Conservation (phyloP, 2,888 invertebrate genomes). For the Lingula anatina region DNA sequence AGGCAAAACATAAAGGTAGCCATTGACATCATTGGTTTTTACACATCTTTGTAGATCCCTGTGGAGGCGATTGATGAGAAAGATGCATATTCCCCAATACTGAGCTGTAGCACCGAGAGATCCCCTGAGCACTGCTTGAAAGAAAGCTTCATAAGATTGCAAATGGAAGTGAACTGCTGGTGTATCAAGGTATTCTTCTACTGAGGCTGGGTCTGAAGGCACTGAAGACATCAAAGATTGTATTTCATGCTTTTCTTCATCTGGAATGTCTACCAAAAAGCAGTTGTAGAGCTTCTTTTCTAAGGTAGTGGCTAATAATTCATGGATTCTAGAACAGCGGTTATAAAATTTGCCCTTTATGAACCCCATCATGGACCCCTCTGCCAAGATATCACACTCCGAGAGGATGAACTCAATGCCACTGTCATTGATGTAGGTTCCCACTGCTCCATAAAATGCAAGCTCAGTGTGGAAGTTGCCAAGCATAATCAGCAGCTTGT, state of each 20-base stretch:
- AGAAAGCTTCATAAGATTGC: too few relatives aligned
- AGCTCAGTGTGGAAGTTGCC: too few relatives aligned
- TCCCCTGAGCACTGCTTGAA: too few relatives aligned
- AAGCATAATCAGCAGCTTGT: slow-evolving; percentile 8
- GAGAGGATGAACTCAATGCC: slow-evolving; percentile 7
- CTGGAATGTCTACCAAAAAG: background rate
- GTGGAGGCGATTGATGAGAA: slow-evolving; percentile 5
- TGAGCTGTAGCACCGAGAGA: too few relatives aligned
- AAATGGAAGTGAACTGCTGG: too few relatives aligned
- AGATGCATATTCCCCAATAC: slow-evolving; percentile 2
- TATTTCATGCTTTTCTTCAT: background rate
- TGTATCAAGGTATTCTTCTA: background rate
- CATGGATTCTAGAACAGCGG: slow-evolving; percentile 7
- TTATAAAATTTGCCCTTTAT: too few relatives aligned
- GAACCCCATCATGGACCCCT: slow-evolving; percentile 7
- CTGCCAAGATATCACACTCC: slow-evolving; percentile 9
- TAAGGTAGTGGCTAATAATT: slow-evolving; percentile 5
- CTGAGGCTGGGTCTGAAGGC: background rate
- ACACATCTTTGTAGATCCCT: slow-evolving; percentile 4
- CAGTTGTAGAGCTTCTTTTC: slow-evolving; percentile 2
- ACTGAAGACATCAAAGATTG: background rate
- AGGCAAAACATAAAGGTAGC: slow-evolving; percentile 4
- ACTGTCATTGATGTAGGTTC: slow-evolving; percentile 5
- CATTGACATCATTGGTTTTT: slow-evolving; percentile 8
- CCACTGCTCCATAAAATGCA: slow-evolving; percentile 9